Percentiles rank a stretch among this genome's conserved stretches.
Conservation (phyloP, 2,113 vertebrate genomes). For the Odobenus rosmarus region DNA sequence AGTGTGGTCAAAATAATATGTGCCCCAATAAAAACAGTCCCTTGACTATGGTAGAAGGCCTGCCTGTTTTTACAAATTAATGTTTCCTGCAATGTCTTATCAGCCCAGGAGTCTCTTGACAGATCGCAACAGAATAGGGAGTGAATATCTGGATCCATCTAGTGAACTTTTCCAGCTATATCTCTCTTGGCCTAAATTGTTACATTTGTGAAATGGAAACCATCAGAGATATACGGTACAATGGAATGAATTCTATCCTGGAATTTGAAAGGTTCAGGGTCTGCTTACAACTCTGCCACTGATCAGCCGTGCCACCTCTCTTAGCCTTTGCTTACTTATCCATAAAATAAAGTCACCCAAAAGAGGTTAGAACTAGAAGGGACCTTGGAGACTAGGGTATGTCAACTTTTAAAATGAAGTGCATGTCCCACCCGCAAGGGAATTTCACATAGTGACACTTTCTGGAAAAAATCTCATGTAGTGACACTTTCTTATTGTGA, state of each 20-base stretch:
- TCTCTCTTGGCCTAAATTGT: background rate
- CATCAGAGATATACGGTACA: background rate
- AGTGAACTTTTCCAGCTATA: background rate
- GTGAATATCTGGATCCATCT: background rate
- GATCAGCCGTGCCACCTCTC: background rate
- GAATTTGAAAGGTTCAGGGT: background rate
- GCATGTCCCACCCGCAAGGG: background rate
- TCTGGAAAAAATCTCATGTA: background rate
- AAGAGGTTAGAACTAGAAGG: background rate
- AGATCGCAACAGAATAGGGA: background rate
- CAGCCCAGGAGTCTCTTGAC: background rate
- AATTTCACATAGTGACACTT: background rate
- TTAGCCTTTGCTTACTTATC: background rate
- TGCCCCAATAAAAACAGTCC: background rate
- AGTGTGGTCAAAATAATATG: background rate
- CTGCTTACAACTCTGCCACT: background rate
- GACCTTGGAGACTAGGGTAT: background rate
- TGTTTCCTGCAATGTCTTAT: background rate
- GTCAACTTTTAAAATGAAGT: background rate
- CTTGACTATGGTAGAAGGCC: background rate
- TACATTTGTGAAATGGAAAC: slow-evolving; percentile 16
- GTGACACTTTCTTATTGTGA: background rate
- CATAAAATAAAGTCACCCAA: background rate
- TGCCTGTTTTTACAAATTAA: background rate
- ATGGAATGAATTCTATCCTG: background rate